A percentile compares a stretch with the other conserved stretches of the same genome.
phyloP scores from a whole-genome alignment of 2,113 vertebrate species.

The Poeciliopsis retropinna region DNA sequence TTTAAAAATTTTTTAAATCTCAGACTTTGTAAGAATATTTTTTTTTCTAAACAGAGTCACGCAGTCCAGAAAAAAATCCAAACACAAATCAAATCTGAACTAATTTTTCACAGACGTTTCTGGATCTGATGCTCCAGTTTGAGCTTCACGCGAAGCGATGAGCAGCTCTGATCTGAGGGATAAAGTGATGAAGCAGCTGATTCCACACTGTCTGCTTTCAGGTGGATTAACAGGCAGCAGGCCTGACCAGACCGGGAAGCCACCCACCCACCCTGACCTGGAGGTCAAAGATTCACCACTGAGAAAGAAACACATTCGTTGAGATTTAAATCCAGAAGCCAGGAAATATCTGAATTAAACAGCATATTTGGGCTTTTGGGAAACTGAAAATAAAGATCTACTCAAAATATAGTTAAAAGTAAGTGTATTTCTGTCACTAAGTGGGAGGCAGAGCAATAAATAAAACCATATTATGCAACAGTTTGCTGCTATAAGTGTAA shows the following conservation, averaged over 20 bases:
- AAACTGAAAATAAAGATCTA: neutral
- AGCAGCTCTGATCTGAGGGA: conserved; percentile 34
- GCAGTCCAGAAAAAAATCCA: too few relatives aligned
- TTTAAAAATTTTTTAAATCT: too few relatives aligned
- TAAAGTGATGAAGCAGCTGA: conserved; percentile 24
- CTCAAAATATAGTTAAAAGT: neutral
- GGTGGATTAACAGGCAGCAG: conserved; percentile 26
- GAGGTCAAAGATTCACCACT: neutral
- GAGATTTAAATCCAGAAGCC: neutral
- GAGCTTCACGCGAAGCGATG: neutral
- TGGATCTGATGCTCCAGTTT: neutral
- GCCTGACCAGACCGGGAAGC: neutral
- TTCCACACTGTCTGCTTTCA: conserved; percentile 21
- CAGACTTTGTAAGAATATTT: too few relatives aligned
- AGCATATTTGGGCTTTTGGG: neutral
- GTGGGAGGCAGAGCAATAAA: neutral
- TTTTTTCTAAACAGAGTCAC: too few relatives aligned
- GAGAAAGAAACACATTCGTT: neutral
- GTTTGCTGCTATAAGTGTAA: neutral
- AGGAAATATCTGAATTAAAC: neutral
- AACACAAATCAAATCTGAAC: too few relatives aligned
- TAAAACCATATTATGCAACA: neutral
- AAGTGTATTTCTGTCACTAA: neutral
- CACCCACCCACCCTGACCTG: neutral
- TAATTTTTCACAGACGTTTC: neutral